Base-by-base conservation (phyloP, 2,888 invertebrate species). In the Aporophyla lueneburgensis region DNA sequence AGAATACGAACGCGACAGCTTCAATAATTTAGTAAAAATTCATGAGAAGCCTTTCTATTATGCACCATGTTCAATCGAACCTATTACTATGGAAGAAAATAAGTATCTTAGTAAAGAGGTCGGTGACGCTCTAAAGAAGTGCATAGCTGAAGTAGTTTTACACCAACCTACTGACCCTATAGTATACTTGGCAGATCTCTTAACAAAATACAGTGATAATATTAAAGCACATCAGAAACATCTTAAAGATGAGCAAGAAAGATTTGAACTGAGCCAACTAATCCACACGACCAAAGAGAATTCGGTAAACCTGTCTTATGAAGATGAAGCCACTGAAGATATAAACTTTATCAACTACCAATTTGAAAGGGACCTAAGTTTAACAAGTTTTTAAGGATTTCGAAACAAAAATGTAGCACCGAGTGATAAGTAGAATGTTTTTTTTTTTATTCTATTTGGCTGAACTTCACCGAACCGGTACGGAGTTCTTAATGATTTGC, bases 161-260 rank as follows among this genome's bases (percentile, higher is more conserved):
- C 89, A 82, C 78, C 91, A 90, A 86, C 92, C 93, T 71, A 46
- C 53, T 49, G 92, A 92, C 87, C 93, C 92, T 43, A 84, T 92
- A 27, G 79, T 81, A 63, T 91, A 88, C 74, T 86, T 93, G 81
- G 90, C 92, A 33, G 83, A 87, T 58, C 72, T 84, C 21, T 87
- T 93, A 63, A 81, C 80, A 51, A 89, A 90, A 69, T 92, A 91
- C 77, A 81, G 84, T 65, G 46, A 73, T 27, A 84, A 81, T 80
- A 79, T 79, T 24, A 77, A 79, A 66, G 68, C 49, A 49, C 74
- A 58, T 40, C 75, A 88, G 33, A 80, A 79, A 54, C 76, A 49
- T 63, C 27, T 77, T 6, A 71, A 62, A 14, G 83, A 88, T 5
- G 78, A 85, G 56, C 72, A 75, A 56, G 83, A 87, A 51, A 76